These are phyloP conservation scores for Harlomillsia oculata DNA, from an alignment of 1,140 invertebrate genomes.

Conservation along the genomic window DNA sequence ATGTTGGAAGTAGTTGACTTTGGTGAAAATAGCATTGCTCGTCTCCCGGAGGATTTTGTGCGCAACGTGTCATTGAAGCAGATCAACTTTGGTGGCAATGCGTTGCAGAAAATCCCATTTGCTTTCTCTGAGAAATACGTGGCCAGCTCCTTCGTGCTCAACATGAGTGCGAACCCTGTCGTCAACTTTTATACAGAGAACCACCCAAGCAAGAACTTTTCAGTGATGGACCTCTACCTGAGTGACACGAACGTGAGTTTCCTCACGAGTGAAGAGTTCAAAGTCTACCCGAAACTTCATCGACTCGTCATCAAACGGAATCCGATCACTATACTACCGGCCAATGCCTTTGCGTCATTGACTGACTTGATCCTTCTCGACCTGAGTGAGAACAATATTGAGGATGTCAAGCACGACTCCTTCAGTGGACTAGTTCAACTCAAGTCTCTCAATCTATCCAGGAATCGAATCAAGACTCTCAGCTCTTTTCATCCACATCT, in stretches of 20 bases:
- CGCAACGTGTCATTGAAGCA: constrained; percentile 51
- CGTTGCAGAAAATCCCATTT: constrained; percentile 65
- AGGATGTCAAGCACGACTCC: constrained; percentile 72
- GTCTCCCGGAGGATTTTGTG: constrained; percentile 72
- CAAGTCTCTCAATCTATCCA: constrained; percentile 65
- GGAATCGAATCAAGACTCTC: constrained; percentile 68
- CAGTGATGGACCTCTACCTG: constrained; percentile 68
- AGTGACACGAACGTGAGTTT: constrained; percentile 72
- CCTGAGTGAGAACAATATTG: constrained; percentile 70
- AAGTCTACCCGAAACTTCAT: constrained; percentile 67
- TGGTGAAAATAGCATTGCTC: constrained; percentile 60
- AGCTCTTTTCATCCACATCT: constrained; percentile 73
- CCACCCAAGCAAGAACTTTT: constrained; percentile 32
- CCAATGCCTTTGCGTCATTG: constrained; percentile 68
- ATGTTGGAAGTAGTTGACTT: constrained; percentile 56
- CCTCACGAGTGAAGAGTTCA: constrained; percentile 76
- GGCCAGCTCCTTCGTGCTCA: constrained; percentile 60
- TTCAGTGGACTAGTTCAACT: constrained; percentile 64
- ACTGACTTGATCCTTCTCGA: constrained; percentile 67
- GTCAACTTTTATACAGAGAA: constrained; percentile 53
- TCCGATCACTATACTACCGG: constrained; percentile 66
- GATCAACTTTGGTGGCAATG: constrained; percentile 69
- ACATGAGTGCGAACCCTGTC: constrained; percentile 71
- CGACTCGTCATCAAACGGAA: constrained; percentile 64
- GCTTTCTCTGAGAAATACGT: constrained; percentile 59